These are phyloP conservation scores for Coboldia fuscipes DNA, from an alignment of 1,140 invertebrate genomes.

Conservation along the genomic window DNA sequence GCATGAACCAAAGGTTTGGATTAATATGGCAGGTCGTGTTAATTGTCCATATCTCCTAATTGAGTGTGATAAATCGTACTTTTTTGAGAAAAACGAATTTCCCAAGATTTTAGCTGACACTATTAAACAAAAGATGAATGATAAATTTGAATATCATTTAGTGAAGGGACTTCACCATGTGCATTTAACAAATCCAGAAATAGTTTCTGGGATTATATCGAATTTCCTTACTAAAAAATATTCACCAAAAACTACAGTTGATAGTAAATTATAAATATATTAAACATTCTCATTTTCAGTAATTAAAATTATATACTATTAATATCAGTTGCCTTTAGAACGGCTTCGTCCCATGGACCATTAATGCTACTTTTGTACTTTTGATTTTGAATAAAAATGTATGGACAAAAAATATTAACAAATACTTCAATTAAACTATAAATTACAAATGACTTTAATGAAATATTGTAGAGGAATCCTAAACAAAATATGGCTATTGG, in stretches of 20 bases:
- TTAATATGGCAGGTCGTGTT: conserved; percentile 20
- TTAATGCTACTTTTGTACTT: conserved; percentile 82
- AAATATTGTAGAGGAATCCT: conserved; percentile 29
- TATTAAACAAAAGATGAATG: conserved; percentile 24
- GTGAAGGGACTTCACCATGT: conserved; percentile 43
- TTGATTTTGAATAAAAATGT: conserved; percentile 59
- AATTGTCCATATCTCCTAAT: too few species aligned
- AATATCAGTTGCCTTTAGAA: too few species aligned
- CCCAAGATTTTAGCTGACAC: conserved; percentile 22
- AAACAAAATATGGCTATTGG: conserved; percentile 13
- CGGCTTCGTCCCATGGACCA: conserved; percentile 89
- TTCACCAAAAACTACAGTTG: background rate
- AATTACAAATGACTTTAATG: conserved; percentile 28
- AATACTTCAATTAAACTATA: conserved; percentile 38
- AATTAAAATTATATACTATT: too few species aligned
- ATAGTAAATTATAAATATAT: background rate
- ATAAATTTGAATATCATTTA: conserved; percentile 28
- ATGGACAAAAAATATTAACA: conserved; percentile 53
- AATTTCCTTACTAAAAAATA: background rate
- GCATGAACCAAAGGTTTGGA: too few species aligned
- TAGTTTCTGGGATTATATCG: conserved; percentile 20
- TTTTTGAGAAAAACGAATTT: conserved; percentile 26
- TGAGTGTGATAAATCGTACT: conserved; percentile 21
- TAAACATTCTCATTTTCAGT: too few species aligned
- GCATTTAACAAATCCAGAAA: conserved; percentile 37